phyloP scores from a whole-genome alignment of 2,888 invertebrate genomes.

The Lochmaea capreae region DNA sequence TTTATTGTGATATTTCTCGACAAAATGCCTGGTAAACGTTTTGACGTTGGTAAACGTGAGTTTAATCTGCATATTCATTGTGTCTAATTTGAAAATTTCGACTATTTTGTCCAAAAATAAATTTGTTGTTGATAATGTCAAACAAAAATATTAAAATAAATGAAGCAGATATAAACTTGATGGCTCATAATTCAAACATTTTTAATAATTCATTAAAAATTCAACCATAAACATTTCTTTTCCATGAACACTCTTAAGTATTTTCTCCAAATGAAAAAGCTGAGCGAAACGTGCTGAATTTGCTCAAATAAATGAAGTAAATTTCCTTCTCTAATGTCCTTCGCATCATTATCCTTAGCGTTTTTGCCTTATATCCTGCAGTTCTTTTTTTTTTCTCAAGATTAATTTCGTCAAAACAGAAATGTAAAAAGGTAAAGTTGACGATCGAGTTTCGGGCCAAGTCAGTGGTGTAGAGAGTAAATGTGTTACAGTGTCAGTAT shows the following conservation, averaged over 20 bases:
- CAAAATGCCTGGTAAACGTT: no score
- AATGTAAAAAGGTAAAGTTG: constrained; percentile 20
- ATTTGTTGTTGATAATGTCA: no score
- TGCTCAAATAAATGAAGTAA: constrained; percentile 8
- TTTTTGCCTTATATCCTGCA: constrained; percentile 16
- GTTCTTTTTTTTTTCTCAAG: constrained; percentile 24
- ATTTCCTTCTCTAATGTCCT: constrained; percentile 20
- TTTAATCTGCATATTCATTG: no score
- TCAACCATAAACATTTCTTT: not conserved
- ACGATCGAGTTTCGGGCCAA: constrained; percentile 9
- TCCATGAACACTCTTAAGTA: not conserved
- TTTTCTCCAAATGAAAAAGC: constrained; percentile 1
- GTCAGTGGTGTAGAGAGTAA: constrained; percentile 4
- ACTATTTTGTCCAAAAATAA: no score
- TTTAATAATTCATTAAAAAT: not conserved
- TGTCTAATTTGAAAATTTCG: no score
- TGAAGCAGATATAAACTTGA: no score
- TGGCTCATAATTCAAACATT: not conserved
- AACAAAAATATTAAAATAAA: no score
- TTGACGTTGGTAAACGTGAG: no score
- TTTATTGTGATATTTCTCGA: no score
- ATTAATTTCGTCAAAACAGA: constrained; percentile 21
- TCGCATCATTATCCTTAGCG: constrained; percentile 33
- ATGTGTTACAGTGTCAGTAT: not conserved
- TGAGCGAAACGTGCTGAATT: constrained; percentile 6